A percentile compares a stretch with the other conserved stretches of the same genome.
These are phyloP conservation scores for Mirza zaza DNA, from an alignment of 2,113 vertebrate species.

Conservation along the genomic window DNA sequence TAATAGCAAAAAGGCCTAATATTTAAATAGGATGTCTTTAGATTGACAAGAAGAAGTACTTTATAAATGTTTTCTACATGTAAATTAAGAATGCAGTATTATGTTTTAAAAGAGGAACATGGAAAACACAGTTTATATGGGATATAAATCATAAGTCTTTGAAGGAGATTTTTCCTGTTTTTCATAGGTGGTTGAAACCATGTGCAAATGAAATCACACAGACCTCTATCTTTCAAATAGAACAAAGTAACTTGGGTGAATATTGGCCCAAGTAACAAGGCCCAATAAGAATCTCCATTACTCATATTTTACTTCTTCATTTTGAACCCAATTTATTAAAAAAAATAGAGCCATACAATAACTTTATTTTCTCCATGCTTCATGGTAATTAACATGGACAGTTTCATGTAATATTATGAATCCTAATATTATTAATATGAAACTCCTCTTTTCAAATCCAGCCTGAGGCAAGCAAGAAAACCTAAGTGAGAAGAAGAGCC, in stretches of 20 bases:
- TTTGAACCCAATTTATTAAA: neutral
- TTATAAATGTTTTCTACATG: neutral
- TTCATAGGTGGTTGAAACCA: neutral
- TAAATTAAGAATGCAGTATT: neutral
- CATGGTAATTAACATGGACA: neutral
- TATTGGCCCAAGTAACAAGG: neutral
- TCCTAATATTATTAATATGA: neutral
- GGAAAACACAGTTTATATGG: neutral
- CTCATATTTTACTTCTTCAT: neutral
- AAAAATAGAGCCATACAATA: neutral
- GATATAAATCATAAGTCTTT: neutral
- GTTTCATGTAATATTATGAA: neutral
- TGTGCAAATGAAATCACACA: neutral
- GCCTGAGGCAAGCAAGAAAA: neutral
- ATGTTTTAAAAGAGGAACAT: neutral
- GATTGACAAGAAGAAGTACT: neutral
- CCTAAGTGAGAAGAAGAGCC: neutral
- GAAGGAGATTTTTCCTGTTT: neutral
- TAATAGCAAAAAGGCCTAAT: neutral
- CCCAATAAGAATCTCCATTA: neutral
- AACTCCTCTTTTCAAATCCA: neutral
- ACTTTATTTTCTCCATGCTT: neutral
- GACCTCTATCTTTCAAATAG: neutral
- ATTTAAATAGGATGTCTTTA: neutral
- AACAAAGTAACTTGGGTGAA: neutral